A percentile compares a stretch with the other conserved stretches of the same genome.
phyloP scores from a whole-genome alignment of 2,888 invertebrate genomes.

The Saturnia pavonia region DNA sequence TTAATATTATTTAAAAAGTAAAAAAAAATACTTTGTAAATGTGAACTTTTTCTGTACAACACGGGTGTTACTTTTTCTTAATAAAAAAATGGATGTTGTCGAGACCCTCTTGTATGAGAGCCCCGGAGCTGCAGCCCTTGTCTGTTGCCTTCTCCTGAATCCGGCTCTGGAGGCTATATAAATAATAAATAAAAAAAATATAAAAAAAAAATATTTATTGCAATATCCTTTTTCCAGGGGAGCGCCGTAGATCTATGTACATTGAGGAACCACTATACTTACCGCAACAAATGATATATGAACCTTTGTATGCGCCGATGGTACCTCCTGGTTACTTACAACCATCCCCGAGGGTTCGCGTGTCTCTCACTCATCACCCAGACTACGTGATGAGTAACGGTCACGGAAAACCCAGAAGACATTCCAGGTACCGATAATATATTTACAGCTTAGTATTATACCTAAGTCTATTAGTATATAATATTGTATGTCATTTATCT shows the following conservation, averaged over 20 bases:
- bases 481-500: no score
- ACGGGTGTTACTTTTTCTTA: no score
- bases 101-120: no score
- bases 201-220: no score
- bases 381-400: slow-evolving; percentile 64
- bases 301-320: slow-evolving; percentile 64
- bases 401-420: slow-evolving; percentile 60
- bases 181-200: no score
- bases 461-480: neutral
- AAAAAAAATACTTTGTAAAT: no score
- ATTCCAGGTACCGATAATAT: slow-evolving; percentile 57
- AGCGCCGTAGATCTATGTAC: slow-evolving; percentile 69
- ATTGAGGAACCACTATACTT: slow-evolving; percentile 68
- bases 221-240: slow-evolving; percentile 46
- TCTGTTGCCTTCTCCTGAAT: neutral
- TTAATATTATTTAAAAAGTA: no score
- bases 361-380: slow-evolving; percentile 67
- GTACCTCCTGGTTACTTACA: slow-evolving; percentile 60
- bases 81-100: no score
- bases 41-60: no score
- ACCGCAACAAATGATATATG: slow-evolving; percentile 67
- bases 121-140: no score
- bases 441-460: neutral
- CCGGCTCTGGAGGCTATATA: neutral
- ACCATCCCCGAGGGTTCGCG: slow-evolving; percentile 58